Evolutionary conservation across 2,888 invertebrate genomes (phyloP).

Genomic region (Protonemura montana): DNA sequence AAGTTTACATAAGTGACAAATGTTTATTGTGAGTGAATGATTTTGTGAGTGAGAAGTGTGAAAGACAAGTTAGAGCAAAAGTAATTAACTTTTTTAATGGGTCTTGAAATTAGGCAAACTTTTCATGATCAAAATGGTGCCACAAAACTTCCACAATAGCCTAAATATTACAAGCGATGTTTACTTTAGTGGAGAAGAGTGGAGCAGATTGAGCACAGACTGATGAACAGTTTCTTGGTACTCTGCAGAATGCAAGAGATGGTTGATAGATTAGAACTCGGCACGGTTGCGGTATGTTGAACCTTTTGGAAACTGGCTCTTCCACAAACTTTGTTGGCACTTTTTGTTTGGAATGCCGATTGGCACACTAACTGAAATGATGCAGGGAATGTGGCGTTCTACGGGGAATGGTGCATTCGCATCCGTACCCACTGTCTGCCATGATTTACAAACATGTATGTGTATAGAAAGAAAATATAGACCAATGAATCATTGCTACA

Average conservation of each 20-base stretch:
- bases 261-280: neutral
- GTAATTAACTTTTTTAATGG: constrained; percentile 8
- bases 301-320: neutral
- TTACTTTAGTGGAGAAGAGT: neutral
- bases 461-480: neutral
- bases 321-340: neutral
- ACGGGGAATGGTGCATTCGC: neutral
- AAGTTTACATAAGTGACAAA: neutral
- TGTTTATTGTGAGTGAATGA: neutral
- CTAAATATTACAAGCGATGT: neutral
- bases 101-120: neutral
- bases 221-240: neutral
- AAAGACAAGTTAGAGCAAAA: neutral
- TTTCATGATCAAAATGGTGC: neutral
- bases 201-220: constrained; percentile 4
- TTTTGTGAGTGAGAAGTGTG: neutral
- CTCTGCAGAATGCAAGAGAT: neutral
- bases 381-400: neutral
- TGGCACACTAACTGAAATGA: constrained; percentile 12
- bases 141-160: constrained; percentile 5
- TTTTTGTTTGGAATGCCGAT: neutral
- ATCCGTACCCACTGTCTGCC: neutral
- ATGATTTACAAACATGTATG: constrained; percentile 12
- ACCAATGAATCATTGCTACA: constrained; percentile 1
- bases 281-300: neutral